Conservation (phyloP, 2,888 invertebrate species). For the Leptinotarsa juncta region DNA sequence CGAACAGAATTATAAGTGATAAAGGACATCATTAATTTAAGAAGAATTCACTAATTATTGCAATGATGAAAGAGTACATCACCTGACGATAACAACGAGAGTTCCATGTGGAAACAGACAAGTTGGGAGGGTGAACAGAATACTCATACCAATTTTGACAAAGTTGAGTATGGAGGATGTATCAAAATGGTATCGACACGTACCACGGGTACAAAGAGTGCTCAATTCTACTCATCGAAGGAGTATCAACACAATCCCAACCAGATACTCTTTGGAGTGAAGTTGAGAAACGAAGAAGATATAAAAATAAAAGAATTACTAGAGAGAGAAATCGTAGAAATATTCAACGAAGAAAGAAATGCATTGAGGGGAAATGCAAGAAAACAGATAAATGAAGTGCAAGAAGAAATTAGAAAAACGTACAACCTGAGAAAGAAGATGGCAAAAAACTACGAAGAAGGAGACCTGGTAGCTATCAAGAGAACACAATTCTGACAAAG, state of each 20-base stretch:
- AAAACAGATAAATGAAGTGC: conserved; percentile 39
- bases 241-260: conserved; percentile 47
- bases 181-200: conserved; percentile 52
- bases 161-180: conserved; percentile 47
- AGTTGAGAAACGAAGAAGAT: conserved; percentile 37
- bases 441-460: conserved; percentile 45
- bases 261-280: conserved; percentile 49
- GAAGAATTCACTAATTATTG: conserved; percentile 59
- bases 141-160: too few relatives aligned
- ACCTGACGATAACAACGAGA: conserved; percentile 52
- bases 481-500: conserved; percentile 58
- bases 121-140: conserved; percentile 56
- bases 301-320: conserved; percentile 32
- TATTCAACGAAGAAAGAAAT: conserved; percentile 34
- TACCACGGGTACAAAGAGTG: conserved; percentile 49
- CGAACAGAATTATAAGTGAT: conserved; percentile 50
- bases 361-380: conserved; percentile 36
- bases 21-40: conserved; percentile 60
- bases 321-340: conserved; percentile 29
- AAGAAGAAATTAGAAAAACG: conserved; percentile 47
- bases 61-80: conserved; percentile 55
- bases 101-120: conserved; percentile 60
- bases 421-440: conserved; percentile 47
- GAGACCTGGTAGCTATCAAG: conserved; percentile 36
- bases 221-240: conserved; percentile 53